These are phyloP conservation scores for Sclerurus mexicanus DNA, from an alignment of 2,113 vertebrate species.

Conservation along the genomic window DNA sequence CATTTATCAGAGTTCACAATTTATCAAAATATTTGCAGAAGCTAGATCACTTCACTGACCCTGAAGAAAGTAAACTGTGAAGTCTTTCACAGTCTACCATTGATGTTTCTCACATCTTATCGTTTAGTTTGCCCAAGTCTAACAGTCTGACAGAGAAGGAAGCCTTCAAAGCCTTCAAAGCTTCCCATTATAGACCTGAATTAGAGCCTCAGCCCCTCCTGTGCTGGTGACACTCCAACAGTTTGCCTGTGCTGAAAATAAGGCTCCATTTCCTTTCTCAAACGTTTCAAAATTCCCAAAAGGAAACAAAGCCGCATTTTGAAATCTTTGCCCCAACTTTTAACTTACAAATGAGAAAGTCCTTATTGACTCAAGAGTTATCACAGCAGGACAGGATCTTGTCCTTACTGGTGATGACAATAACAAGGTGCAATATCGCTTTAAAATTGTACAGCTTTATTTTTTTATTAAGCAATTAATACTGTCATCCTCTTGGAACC, in stretches of 20 bases:
- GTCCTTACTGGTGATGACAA: not conserved
- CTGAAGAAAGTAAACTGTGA: not conserved
- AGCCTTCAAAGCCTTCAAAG: too few species aligned
- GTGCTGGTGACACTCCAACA: not conserved
- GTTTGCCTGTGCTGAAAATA: not conserved
- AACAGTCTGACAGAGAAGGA: not conserved
- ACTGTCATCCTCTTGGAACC: not conserved
- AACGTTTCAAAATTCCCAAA: not conserved
- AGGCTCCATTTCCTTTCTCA: not conserved
- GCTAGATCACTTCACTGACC: not conserved
- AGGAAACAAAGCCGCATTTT: rapidly evolving
- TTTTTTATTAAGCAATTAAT: not conserved
- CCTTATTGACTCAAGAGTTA: not conserved
- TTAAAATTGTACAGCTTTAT: not conserved
- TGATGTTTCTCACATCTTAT: not conserved
- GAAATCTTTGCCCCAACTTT: not conserved
- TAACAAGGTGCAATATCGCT: not conserved
- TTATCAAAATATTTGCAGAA: not conserved
- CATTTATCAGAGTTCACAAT: not conserved
- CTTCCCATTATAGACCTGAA: too few species aligned
- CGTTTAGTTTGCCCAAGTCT: not conserved
- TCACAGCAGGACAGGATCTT: not conserved
- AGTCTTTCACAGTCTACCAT: not conserved
- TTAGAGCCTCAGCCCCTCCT: not conserved
- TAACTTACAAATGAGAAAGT: not conserved